phyloP scores from a whole-genome alignment of 2,113 vertebrate genomes.

The Triplophysa siluroides region DNA sequence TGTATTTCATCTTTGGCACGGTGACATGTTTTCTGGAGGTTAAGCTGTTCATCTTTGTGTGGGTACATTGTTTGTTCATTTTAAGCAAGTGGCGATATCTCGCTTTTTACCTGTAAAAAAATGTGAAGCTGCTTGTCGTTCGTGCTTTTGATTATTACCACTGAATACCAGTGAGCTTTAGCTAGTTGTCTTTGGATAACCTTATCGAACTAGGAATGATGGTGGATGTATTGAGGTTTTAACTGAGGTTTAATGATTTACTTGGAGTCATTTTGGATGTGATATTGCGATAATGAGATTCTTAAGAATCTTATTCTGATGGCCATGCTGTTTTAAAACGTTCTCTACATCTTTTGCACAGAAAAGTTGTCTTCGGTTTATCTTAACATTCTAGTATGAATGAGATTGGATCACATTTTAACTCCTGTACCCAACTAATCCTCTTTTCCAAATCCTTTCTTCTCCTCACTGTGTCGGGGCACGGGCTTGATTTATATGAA shows the following conservation, averaged over 20 bases:
- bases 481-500: constrained; percentile 17
- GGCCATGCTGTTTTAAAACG: not conserved
- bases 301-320: not conserved
- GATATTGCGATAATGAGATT: no score
- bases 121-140: not conserved
- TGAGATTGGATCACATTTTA: constrained; percentile 25
- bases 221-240: not conserved
- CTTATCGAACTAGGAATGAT: not conserved
- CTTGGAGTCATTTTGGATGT: no score
- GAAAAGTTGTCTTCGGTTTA: constrained; percentile 6
- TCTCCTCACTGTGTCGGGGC: not conserved
- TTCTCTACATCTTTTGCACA: not conserved
- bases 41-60: not conserved
- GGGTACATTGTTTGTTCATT: not conserved
- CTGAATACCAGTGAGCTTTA: not conserved
- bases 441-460: constrained; percentile 40
- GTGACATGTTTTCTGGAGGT: not conserved
- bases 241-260: no score
- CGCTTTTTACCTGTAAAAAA: not conserved
- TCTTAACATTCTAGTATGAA: constrained; percentile 21
- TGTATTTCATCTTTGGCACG: not conserved
- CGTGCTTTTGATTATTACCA: not conserved
- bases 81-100: not conserved
- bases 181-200: no score
- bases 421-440: constrained; percentile 42